A percentile compares a stretch with the other conserved stretches of the same genome.
Evolutionary conservation across 2,888 invertebrate species (phyloP).

Genomic region (Metallyticus violacea): DNA sequence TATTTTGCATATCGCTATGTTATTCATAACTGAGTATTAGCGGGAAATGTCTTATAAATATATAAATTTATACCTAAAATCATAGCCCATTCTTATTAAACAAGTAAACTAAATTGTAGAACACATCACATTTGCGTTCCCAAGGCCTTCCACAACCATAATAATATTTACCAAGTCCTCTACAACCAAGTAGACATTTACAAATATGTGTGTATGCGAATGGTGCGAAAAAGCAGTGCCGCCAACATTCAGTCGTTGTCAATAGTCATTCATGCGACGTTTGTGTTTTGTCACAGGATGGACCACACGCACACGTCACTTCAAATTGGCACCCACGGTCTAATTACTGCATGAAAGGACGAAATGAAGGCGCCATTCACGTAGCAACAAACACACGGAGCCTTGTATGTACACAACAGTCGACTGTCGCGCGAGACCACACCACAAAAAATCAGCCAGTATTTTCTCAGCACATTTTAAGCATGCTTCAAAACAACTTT

Average conservation of each 20-base stretch:
- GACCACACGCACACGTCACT: background rate
- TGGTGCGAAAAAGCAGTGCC: background rate
- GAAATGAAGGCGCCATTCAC: background rate
- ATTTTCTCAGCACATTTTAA: background rate
- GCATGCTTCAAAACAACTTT: too few species aligned
- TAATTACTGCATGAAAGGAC: background rate
- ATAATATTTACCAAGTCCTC: background rate
- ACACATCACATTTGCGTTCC: background rate
- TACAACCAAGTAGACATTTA: background rate
- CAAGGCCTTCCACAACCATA: background rate
- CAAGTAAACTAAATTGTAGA: too few species aligned
- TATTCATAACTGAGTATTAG: too few species aligned
- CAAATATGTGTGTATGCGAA: background rate
- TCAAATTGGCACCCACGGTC: background rate
- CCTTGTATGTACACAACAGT: background rate
- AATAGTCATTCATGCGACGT: background rate
- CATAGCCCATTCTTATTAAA: too few species aligned
- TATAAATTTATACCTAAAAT: too few species aligned
- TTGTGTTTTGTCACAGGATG: background rate
- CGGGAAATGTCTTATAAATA: too few species aligned
- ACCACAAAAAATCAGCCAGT: too few species aligned
- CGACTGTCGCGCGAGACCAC: background rate
- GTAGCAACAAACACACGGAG: background rate
- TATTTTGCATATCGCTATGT: too few species aligned
- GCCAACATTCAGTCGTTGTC: background rate